These are phyloP conservation scores for Calephelis perditalis DNA, from an alignment of 2,888 invertebrate genomes.

Conservation along the genomic window DNA sequence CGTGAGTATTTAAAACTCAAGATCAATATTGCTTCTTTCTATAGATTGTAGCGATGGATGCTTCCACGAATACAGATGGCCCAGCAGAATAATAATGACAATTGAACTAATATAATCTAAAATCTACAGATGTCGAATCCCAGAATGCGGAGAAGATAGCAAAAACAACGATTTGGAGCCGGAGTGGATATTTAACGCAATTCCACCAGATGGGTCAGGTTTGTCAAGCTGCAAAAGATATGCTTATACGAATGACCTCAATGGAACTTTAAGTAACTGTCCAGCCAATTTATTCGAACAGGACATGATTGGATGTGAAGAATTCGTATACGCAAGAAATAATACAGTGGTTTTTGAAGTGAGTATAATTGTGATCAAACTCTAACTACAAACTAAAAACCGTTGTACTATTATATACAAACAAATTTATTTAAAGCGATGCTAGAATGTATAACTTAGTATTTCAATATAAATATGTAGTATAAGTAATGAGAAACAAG, in stretches of 20 bases:
- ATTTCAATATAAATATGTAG: too few species aligned
- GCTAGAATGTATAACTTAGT: too few species aligned
- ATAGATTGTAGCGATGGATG: too few species aligned
- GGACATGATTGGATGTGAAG: conserved; percentile 28
- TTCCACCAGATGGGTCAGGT: conserved; percentile 45
- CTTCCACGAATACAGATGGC: too few species aligned
- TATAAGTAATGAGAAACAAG: too few species aligned
- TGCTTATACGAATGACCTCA: conserved; percentile 32
- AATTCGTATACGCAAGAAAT: conserved; percentile 32
- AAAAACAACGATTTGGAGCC: conserved; percentile 33
- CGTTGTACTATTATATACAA: too few species aligned
- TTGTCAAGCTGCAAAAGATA: conserved; percentile 52
- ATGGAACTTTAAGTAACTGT: conserved; percentile 36
- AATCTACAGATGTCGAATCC: conserved; percentile 35
- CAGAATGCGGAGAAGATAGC: conserved; percentile 50
- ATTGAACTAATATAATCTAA: conserved; percentile 45
- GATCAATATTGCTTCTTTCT: too few species aligned
- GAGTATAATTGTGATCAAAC: conserved; percentile 18
- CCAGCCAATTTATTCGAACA: conserved; percentile 42
- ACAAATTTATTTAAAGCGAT: too few species aligned
- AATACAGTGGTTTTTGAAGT: conserved; percentile 38
- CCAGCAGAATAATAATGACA: not conserved
- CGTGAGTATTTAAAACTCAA: too few species aligned
- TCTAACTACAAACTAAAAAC: too few species aligned
- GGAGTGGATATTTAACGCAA: conserved; percentile 49